phyloP scores from a whole-genome alignment of 2,797 vertebrate species.

The Myiotriccus ornatus region DNA sequence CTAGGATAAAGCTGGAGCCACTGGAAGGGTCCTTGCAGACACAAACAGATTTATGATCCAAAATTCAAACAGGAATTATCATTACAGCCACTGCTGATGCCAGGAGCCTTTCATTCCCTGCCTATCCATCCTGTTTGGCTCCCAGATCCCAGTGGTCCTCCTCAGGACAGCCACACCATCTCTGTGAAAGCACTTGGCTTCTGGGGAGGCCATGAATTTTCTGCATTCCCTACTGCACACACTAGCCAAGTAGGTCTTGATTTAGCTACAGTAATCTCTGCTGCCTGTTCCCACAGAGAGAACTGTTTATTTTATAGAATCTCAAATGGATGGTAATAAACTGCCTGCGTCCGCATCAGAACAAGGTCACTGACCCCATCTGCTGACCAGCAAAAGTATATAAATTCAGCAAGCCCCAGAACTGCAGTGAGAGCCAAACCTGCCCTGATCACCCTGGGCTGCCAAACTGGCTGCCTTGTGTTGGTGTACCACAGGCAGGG shows the following conservation, averaged over 20 bases:
- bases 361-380: neutral
- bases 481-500: neutral
- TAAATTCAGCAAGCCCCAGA: neutral
- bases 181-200: neutral
- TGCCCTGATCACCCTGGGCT: neutral
- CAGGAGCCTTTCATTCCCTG: neutral
- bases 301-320: slow-evolving; percentile 4
- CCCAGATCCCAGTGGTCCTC: neutral
- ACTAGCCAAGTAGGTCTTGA: neutral
- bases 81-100: neutral
- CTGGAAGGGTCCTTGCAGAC: neutral
- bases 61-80: slow-evolving; percentile 15
- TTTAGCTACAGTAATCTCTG: slow-evolving; percentile 23
- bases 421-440: neutral
- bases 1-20: slow-evolving; percentile 25
- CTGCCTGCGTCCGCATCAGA: neutral
- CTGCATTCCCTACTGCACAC: neutral
- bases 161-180: neutral
- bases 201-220: slow-evolving; percentile 3
- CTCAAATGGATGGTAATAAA: neutral
- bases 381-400: neutral
- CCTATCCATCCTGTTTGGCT: neutral
- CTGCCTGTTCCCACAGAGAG: neutral
- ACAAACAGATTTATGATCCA: neutral
- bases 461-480: neutral